A percentile compares a stretch with the other conserved stretches of the same genome.
phyloP scores from a whole-genome alignment of 1,140 invertebrate species.

The Caenorhabditis elegans region WBcel235 BX284603.4:9352001-9352500 shows the following conservation, averaged over 20 bases:
- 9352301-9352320: conserved; percentile 41
- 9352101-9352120: not conserved
- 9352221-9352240: conserved; percentile 42
- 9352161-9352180: not conserved
- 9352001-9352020: not conserved
- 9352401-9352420: conserved; percentile 24
- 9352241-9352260: conserved; percentile 46
- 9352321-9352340: conserved; percentile 32
- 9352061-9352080: not conserved
- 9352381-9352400: conserved; percentile 39
- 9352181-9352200: not conserved
- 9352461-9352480: not conserved
- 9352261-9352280: not conserved
- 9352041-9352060: not conserved
- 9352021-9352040: not conserved
- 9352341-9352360: conserved; percentile 45
- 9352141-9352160: not conserved
- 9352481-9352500: not conserved
- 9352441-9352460: not conserved
- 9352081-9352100: not conserved
- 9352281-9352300: conserved; percentile 43
- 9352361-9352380: conserved; percentile 41
- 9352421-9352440: not conserved
- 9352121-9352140: not conserved
- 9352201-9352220: not conserved